These are phyloP conservation scores for Triplophysa siluroides DNA, from an alignment of 2,113 vertebrate genomes.

Conservation along the genomic window DNA sequence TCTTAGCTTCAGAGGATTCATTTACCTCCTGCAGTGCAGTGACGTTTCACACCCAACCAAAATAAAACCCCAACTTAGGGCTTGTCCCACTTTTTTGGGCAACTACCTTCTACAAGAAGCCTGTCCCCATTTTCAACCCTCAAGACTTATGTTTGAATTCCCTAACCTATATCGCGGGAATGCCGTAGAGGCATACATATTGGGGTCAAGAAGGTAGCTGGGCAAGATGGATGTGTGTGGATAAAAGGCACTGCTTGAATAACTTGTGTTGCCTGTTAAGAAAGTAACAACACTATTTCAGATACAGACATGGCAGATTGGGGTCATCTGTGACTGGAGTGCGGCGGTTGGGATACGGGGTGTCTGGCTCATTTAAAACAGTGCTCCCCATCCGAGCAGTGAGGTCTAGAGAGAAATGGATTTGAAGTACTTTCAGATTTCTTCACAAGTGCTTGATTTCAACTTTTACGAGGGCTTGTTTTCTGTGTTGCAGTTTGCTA, in stretches of 20 bases:
- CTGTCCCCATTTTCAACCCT: constrained; percentile 6
- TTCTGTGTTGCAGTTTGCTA: neutral
- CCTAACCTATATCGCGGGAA: constrained; percentile 12
- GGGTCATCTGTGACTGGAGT: constrained; percentile 45
- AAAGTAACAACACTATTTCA: constrained; percentile 25
- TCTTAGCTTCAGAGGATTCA: too few relatives aligned
- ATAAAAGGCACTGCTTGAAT: constrained; percentile 26
- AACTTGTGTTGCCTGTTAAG: constrained; percentile 6
- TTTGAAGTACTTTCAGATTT: constrained; percentile 23
- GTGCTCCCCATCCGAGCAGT: constrained; percentile 43
- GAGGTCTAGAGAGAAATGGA: constrained; percentile 21
- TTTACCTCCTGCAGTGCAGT: neutral
- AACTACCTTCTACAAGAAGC: neutral
- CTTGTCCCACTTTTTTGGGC: constrained; percentile 34
- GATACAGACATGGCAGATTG: constrained; percentile 48
- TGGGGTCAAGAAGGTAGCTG: constrained; percentile 14
- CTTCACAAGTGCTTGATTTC: neutral
- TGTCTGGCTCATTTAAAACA: constrained; percentile 42
- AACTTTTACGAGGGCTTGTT: neutral
- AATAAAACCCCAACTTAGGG: constrained; percentile 13
- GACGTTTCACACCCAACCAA: neutral
- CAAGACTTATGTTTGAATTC: constrained; percentile 24
- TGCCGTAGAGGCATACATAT: constrained; percentile 4
- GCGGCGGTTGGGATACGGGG: constrained; percentile 39
- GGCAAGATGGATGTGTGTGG: constrained; percentile 30